Conservation (phyloP, 2,113 vertebrate species). For the Pipra filicauda region DNA sequence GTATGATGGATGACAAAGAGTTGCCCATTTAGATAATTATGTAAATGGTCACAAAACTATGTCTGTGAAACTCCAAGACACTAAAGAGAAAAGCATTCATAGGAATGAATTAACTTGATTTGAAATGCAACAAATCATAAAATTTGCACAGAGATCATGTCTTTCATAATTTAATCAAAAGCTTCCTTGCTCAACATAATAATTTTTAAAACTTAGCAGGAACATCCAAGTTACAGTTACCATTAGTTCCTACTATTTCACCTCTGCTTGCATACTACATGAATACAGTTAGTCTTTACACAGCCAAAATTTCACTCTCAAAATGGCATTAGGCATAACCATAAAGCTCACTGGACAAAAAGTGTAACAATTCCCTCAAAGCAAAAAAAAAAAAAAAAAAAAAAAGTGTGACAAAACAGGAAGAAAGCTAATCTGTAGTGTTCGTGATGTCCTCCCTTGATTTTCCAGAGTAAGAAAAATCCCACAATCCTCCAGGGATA, state of each 20-base stretch:
- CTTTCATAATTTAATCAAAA: conserved; percentile 14
- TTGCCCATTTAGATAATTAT: conserved; percentile 48
- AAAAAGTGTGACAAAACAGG: not conserved
- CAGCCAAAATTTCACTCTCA: fast-evolving
- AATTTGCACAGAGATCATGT: not conserved
- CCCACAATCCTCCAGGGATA: not conserved
- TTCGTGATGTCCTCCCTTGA: not conserved
- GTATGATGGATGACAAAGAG: conserved; percentile 50
- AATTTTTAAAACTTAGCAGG: not conserved
- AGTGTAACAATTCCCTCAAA: not conserved
- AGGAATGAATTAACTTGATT: conserved; percentile 13
- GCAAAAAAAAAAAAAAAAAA: no score
- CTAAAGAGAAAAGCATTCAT: not conserved
- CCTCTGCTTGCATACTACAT: not conserved
- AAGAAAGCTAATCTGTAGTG: not conserved
- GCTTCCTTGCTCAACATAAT: not conserved
- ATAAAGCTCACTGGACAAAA: not conserved
- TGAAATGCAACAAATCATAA: not conserved
- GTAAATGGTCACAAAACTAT: conserved; percentile 45
- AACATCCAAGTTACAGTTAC: not conserved
- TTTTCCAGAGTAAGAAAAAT: not conserved
- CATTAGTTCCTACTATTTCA: not conserved
- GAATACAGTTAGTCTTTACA: not conserved
- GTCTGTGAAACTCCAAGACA: not conserved
- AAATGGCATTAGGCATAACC: not conserved